Evolutionary conservation across 2,113 vertebrate species (phyloP), one percentile per base, ranked within the genome.

Genomic region (Saguinus midas): DNA sequence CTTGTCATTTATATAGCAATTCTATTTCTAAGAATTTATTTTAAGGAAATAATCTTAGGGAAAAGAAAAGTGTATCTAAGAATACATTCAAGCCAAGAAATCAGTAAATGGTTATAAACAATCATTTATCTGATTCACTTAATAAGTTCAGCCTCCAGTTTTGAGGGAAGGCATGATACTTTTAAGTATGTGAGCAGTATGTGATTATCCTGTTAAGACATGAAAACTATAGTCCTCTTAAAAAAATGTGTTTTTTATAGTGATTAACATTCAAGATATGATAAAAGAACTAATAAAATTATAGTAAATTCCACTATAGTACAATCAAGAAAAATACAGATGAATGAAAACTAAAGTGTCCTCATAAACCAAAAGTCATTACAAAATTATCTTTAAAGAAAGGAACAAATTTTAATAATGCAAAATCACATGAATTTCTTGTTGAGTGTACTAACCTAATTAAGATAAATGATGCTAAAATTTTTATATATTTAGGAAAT

Each of bases 401-500:
- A 90, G 48, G 27, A 91, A 91, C 16, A 72, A 72, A 93, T 91
- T 92, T 93, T 20, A 86, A 25, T 85, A 95, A 76, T 82, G 75
- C 50, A 97, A 97, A 94, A 88, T 90, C 64, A 73, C 23, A 94
- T 87, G 37, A 76, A 87, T 88, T 85, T 94, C 29, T 45, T 96
- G 76, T 95, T 37, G 76, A 87, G 27, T 81, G 1, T 61, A 76
- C 6, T 81, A 68, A 87, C 12, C 68, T 95, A 89, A 95, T 95
- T 92, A 80, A 92, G 76, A 95, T 97, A 94, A 95, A 90, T 95
- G 6, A 90, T 84, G 27, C 23, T 89, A 50, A 87, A 88, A 40
- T 81, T 72, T 85, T 61, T 95, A 57, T 82, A 45, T 78, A 94
- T 87, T 93, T 90, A 86, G 64, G 20, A 94, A 95, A 23, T 75